These are phyloP conservation scores for Procavia capensis DNA, from an alignment of 2,113 vertebrate species.

Conservation along the genomic window DNA sequence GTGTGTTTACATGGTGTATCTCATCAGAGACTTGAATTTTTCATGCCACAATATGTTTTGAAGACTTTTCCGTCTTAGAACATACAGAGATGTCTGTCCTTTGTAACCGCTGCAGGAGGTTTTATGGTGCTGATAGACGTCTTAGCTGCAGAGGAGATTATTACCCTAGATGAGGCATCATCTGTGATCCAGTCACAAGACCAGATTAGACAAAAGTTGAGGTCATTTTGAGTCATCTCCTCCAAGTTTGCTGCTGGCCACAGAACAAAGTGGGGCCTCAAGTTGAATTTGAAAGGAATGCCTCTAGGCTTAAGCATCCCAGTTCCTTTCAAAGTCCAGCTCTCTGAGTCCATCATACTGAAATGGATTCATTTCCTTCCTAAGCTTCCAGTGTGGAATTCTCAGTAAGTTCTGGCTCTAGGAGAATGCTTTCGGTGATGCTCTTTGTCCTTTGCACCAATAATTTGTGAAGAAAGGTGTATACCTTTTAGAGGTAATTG, in stretches of 20 bases:
- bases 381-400: background rate
- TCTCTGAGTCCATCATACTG: background rate
- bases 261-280: background rate
- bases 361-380: background rate
- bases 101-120: fast-evolving
- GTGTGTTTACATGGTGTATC: background rate
- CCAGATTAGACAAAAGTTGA: slow-evolving; percentile 55
- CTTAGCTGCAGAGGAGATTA: slow-evolving; percentile 30
- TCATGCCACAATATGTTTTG: no score
- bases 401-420: background rate
- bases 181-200: slow-evolving; percentile 39
- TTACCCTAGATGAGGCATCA: background rate
- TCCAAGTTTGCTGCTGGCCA: background rate
- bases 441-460: background rate
- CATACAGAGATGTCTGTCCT: background rate
- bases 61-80: background rate
- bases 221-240: slow-evolving; percentile 58
- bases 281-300: slow-evolving; percentile 16
- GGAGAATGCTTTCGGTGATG: background rate
- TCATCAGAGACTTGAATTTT: background rate
- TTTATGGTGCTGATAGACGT: background rate
- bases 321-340: background rate
- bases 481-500: background rate
- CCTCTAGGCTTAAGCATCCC: background rate
- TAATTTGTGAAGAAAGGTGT: background rate